Evolutionary conservation across 1,140 invertebrate species (phyloP), one percentile per base, ranked within the genome.

Genomic region (Drosophila gunungcola): DNA sequence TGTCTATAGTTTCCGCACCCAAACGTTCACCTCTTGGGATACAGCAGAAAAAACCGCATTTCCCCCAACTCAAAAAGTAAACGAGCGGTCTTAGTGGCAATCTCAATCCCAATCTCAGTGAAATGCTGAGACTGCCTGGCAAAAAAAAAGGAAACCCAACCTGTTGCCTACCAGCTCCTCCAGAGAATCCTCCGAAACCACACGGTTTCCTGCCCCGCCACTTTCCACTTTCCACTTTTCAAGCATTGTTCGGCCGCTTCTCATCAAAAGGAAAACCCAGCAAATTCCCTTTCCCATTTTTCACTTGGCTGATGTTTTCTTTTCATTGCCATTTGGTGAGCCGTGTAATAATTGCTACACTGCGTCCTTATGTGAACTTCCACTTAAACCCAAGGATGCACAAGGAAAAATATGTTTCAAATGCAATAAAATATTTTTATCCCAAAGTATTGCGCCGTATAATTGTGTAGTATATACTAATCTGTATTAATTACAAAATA

Each of bases 271-370:
- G 63, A 80, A 73, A 65, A 7, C 43, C 43, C 38, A 53, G 27
- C 46, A 11, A 12, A 61, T 41, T 45, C 21, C 54, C 21, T 2
- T 46, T 29, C 27, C 41, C 43, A 51, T 41, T 60, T 48, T 55
- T 76, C 36, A 55, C 54, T 54, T 51, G 36, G 60, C 29, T 52
- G 72, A 55, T 81, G 79, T 70, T 82, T 82, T 82, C 73, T 78
- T 78, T 78, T 78, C 79, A 82, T 82, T 78, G 70, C 51, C 64
- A 34, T 29, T 48, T 58, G 56, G 29, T 70, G 65, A 56, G 43
- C 64, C 64, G 43, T 57, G 52, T 16, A 48, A 70, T 69, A 56
- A 70, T 56, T 69, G 64, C 43, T 21, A 70, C 64, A 29, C 27
- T 29, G 54, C 12, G 13, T 41, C 41, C 48, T 48, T 25, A 69